phyloP scores from a whole-genome alignment of 2,888 invertebrate genomes.

The Erebia ligea region DNA sequence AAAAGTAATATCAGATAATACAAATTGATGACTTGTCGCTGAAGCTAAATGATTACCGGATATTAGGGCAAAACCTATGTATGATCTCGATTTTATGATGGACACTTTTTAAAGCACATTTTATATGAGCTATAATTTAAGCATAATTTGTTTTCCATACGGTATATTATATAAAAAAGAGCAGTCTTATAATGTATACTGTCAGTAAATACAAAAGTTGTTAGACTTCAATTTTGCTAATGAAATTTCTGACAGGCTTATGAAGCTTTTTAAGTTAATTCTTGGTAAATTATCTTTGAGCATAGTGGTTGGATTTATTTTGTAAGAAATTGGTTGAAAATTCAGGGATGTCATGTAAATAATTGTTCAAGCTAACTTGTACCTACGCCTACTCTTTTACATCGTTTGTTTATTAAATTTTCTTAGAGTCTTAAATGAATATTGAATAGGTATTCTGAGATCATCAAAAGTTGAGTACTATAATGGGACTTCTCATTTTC shows the following conservation, averaged over 20 bases:
- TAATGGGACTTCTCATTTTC: no score
- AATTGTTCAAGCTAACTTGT: not conserved
- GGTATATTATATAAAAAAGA: no score
- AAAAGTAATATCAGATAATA: not conserved
- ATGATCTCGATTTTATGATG: not conserved
- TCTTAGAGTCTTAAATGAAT: not conserved
- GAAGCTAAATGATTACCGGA: not conserved
- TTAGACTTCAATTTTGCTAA: not conserved
- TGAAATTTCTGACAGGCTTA: not conserved
- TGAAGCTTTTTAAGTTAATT: not conserved
- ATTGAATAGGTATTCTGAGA: not conserved
- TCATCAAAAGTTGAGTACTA: not conserved
- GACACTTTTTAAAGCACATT: not conserved
- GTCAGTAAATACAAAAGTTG: not conserved
- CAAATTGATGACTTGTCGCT: not conserved
- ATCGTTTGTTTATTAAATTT: not conserved
- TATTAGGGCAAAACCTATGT: not conserved
- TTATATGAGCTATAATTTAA: not conserved
- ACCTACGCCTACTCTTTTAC: not conserved
- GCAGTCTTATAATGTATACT: not conserved
- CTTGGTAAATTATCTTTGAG: not conserved
- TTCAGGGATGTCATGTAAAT: not conserved
- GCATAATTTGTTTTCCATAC: not conserved
- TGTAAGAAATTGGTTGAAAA: not conserved
- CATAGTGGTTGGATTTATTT: not conserved